These are phyloP conservation scores for Cyprinodon brontotheroides DNA, from an alignment of 2,113 vertebrate species.

Conservation along the genomic window DNA sequence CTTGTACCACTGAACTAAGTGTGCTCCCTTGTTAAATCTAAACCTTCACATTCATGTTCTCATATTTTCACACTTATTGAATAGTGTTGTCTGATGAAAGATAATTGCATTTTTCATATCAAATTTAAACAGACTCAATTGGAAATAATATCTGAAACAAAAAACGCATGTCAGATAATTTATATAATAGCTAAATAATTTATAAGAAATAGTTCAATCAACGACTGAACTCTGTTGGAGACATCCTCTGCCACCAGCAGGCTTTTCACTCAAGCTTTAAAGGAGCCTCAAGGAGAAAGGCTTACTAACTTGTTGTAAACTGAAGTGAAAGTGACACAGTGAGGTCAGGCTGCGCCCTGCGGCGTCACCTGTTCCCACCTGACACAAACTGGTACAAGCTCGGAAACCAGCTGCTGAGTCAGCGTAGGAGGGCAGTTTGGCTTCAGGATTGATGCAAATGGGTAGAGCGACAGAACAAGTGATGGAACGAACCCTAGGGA, in stretches of 20 bases:
- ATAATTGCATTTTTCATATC: background rate
- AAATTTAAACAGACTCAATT: background rate
- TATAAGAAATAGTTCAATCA: background rate
- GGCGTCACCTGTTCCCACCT: slow-evolving; percentile 67
- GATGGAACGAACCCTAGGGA: slow-evolving; percentile 33
- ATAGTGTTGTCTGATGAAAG: background rate
- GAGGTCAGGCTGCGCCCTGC: slow-evolving; percentile 59
- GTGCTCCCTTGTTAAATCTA: background rate
- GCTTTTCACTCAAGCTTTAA: slow-evolving; percentile 23
- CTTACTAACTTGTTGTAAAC: slow-evolving; percentile 53
- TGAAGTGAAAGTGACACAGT: slow-evolving; percentile 65
- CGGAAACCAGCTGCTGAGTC: slow-evolving; percentile 62
- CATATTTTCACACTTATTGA: too few relatives aligned
- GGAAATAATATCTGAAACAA: background rate
- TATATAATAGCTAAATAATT: background rate
- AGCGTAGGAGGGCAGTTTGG: slow-evolving; percentile 13
- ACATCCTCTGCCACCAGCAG: slow-evolving; percentile 19
- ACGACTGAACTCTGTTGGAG: background rate
- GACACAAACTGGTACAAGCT: slow-evolving; percentile 49
- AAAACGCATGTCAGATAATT: background rate
- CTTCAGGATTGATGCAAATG: slow-evolving; percentile 12
- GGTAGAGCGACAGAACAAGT: slow-evolving; percentile 40
- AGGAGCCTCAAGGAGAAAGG: slow-evolving; percentile 47
- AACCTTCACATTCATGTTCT: background rate
- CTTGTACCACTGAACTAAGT: background rate